These are phyloP conservation scores for Epinotia ramella DNA, from an alignment of 2,888 invertebrate genomes.

Conservation along the genomic window DNA sequence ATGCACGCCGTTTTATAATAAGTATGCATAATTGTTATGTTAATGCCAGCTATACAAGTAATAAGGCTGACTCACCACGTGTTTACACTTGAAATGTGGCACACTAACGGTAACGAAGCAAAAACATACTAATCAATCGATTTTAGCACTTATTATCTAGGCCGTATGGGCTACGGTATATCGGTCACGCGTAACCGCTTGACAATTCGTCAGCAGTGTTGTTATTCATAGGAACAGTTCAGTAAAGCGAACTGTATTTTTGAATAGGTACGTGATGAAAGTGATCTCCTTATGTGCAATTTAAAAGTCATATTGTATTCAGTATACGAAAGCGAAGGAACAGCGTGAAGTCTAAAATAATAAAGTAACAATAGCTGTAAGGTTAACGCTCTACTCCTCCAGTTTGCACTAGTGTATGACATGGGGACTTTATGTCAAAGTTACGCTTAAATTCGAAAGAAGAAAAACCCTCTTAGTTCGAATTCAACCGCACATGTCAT, in stretches of 20 bases:
- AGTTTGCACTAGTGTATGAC: no score
- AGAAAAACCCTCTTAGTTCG: no score
- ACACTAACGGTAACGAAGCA: conserved; percentile 39
- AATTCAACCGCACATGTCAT: no score
- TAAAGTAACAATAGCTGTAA: no score
- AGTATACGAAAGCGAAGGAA: no score
- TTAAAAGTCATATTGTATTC: no score
- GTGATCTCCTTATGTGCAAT: not conserved
- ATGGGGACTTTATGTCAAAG: no score
- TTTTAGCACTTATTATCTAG: conserved; percentile 35
- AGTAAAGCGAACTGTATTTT: conserved; percentile 3
- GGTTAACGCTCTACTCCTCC: no score
- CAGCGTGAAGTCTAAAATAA: no score
- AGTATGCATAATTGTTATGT: conserved; percentile 42
- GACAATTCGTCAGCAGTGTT: conserved; percentile 29
- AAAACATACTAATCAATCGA: conserved; percentile 25
- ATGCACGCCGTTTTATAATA: conserved; percentile 39
- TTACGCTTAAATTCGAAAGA: no score
- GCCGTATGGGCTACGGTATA: conserved; percentile 9
- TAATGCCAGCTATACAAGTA: conserved; percentile 36
- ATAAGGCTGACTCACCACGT: conserved; percentile 37
- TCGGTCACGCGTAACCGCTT: conserved; percentile 22
- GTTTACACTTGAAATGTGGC: conserved; percentile 43
- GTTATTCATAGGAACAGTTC: conserved; percentile 17
- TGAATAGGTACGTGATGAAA: conserved; percentile 9